Percentiles rank a stretch among this genome's conserved stretches.
Conservation (phyloP, 2,797 vertebrate species). For the Fratercula arctica region DNA sequence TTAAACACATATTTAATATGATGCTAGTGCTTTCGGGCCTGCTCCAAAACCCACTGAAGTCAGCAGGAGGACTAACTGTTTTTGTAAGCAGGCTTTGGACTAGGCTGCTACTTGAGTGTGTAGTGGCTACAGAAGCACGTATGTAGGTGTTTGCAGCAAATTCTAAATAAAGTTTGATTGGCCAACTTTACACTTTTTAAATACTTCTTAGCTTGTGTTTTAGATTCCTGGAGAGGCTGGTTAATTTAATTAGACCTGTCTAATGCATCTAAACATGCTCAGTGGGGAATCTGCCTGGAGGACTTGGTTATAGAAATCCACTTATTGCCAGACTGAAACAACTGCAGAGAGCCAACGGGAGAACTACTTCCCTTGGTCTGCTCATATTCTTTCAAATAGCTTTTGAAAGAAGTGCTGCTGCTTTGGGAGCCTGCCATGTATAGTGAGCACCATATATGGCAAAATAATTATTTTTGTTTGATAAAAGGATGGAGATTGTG, state of each 20-base stretch:
- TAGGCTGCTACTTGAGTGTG: neutral
- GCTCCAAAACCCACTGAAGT: neutral
- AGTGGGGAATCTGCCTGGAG: neutral
- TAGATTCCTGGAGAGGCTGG: neutral
- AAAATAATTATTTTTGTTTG: constrained; percentile 15
- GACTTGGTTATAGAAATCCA: neutral
- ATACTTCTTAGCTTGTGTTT: neutral
- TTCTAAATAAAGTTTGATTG: neutral
- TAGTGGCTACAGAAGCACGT: neutral
- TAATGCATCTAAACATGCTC: neutral
- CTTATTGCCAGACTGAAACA: neutral
- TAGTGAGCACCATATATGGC: neutral
- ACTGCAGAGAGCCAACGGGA: neutral
- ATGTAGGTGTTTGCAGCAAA: neutral
- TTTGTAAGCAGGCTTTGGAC: neutral
- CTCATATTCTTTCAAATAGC: neutral
- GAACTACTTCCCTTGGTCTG: neutral
- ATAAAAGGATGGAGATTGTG: constrained; percentile 8
- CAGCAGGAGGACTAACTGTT: neutral
- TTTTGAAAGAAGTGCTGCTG: constrained; percentile 18
- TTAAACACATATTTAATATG: neutral
- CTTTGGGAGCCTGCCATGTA: neutral
- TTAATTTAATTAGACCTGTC: constrained; percentile 40
- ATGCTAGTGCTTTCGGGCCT: neutral
- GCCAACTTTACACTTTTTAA: neutral